Base-by-base conservation (phyloP, 2,113 vertebrate genomes). In the Vombatus ursinus region DNA sequence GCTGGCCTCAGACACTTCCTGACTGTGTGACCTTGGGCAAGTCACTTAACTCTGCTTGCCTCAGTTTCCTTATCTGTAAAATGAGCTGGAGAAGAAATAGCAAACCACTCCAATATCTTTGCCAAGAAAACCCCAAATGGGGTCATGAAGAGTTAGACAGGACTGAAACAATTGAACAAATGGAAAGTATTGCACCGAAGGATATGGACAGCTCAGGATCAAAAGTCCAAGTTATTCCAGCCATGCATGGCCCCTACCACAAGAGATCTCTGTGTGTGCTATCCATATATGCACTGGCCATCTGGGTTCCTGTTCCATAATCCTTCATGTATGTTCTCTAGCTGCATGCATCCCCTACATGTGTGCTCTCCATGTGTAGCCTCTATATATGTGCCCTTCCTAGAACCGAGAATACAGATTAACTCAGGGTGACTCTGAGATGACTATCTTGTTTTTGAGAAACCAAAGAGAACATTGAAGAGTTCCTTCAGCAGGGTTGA, bases 401-500 rank as follows among this genome's bases (percentile, higher is more conserved):
- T 90, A 90, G 52, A 84, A 84, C 84, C 52, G 91, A 68, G 92
- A 96, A 89, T 92, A 28, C 44, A 31, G 14, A n/a, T 31, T 23
- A 91, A 51, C 37, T 22, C 28, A 91, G 50, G 5, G 28, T 91
- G 51, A 91, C 31, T 51, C 68, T 68, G 91, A 95, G 31, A 94
- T 44, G n/a, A 6, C 6, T 44, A 44, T 84, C 50, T 90, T 93
- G 44, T 93, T 93, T 52, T 52, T 50, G n/a, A 52, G 50, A 93
- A 53, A 26, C 10, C 23, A 91, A 90, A 84, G 2, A 23, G 19
- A 84, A 25, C 52, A 84, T 19, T 90, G 90, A 68, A 93, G 44
- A 89, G 50, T 28, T 52, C 52, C 31, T 4, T 90, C 47, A 96
- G 84, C 52, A 93, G 93, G 92, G 61, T 47, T 91, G n/a, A 91